Base-by-base conservation (phyloP, 2,888 invertebrate species). In the Amitus sp. region DNA sequence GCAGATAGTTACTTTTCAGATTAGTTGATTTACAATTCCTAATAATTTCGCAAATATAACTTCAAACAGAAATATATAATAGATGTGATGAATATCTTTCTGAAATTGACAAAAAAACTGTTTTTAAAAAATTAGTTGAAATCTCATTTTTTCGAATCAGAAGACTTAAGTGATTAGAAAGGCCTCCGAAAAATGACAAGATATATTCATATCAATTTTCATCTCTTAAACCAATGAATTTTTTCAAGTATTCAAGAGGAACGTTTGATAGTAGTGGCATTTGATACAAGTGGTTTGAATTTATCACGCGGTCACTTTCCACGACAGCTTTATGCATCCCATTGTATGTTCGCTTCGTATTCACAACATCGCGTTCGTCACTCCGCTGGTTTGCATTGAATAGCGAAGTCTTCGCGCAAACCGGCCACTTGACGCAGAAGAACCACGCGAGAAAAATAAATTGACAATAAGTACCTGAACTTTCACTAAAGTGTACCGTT, bases 221-320 rank as follows among this genome's bases (percentile, higher is more conserved):
- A n/a, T n/a, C n/a, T n/a, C n/a, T n/a, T n/a, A n/a, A n/a, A n/a
- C n/a, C n/a, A n/a, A n/a, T n/a, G 23, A 45, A 34, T 68, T 70
- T 73, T 73, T 68, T 69, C 71, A 70, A 75, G 75, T 23, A 23
- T 72, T 72, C 67, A 67, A 64, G 48, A 47, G 60, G 72, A 68
- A 69, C 73, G 65, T 74, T 73, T 74, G 69, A 68, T 61, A 10
- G 10, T 2, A 2, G 63, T 62, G 66, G 61, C 66, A 66, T 71
- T 72, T 71, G 73, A 75, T 75, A 74, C 77, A 77, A 77, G 76
- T 75, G 74, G 69, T 67, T 69, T 67, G 67, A 77, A 74, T 77
- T 76, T 74, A 77, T 75, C 73, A 73, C 70, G 68, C 49, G 71
- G 70, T 73, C 69, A 69, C 72, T 69, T 67, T 67, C 67, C 70